phyloP scores from a whole-genome alignment of 2,888 invertebrate genomes.

The Lasius fuliginosus region DNA sequence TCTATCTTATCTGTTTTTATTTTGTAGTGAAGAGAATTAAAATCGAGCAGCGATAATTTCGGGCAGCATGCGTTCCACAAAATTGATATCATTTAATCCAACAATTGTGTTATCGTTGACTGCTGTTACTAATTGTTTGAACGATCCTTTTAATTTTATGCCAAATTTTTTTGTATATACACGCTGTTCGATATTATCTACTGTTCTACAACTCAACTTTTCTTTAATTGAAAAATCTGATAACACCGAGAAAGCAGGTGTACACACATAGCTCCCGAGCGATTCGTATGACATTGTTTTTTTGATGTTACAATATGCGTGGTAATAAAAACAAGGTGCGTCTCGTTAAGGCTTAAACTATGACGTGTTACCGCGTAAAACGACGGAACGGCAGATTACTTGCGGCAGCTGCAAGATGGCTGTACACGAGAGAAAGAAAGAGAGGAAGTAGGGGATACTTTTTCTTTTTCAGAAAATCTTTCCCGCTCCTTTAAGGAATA shows the following conservation, averaged over 20 bases:
- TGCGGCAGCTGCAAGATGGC: constrained; percentile 67
- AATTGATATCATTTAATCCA: not conserved
- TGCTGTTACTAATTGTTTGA: constrained; percentile 26
- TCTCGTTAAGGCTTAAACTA: constrained; percentile 69
- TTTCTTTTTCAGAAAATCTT: constrained; percentile 47
- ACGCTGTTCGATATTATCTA: constrained; percentile 13
- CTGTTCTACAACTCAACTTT: not conserved
- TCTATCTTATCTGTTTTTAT: not conserved
- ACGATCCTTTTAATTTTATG: not conserved
- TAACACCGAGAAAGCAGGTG: constrained; percentile 37
- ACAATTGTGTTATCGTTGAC: not conserved
- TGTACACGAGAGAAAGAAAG: constrained; percentile 28
- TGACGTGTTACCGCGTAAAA: constrained; percentile 69
- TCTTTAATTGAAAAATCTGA: constrained; percentile 43
- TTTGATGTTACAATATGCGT: constrained; percentile 21
- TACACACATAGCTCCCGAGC: not conserved
- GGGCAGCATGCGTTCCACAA: not conserved
- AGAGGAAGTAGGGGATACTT: constrained; percentile 47
- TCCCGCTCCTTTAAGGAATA: constrained; percentile 50
- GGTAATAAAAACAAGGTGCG: constrained; percentile 39
- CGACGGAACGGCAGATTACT: constrained; percentile 68
- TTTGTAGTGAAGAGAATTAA: not conserved
- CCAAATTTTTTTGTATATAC: not conserved
- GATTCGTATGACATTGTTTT: constrained; percentile 9
- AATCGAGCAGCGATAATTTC: not conserved